Evolutionary conservation across 2,113 vertebrate species (phyloP), one percentile per base, ranked within the genome.

Genomic region (Pongo pygmaeus): DNA sequence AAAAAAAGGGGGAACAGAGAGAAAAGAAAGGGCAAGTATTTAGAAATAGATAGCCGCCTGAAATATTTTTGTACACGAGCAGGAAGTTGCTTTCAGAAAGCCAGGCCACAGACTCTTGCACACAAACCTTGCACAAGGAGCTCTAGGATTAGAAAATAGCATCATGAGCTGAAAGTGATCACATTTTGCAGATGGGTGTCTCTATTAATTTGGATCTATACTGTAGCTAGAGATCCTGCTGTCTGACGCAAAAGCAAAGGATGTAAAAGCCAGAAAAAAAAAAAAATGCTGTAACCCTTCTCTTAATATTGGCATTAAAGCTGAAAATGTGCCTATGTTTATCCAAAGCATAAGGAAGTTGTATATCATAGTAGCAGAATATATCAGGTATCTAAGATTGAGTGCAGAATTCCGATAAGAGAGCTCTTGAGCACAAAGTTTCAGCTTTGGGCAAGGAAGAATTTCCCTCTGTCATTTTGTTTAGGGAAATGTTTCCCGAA

Each of bases 71-170:
- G 96, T 97, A 87, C 97, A 50, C 0, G 16, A 80, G 92, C 97
- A 98, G 98, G 98, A 98, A 98, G 98, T 93, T 57, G 59, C 89
- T 93, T 84, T 91, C 96, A 8, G 97, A 35, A 94, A 94, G 89
- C n/a, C 96, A 57, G 18, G 93, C 97, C 93, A 0, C 98, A 98
- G 93, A 97, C 94, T 98, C 96, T 97, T 98, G 93, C 61, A 25
- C 94, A 95, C 43, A 96, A 92, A 88, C 75, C 87, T 98, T 98
- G 97, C 98, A 96, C 93, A 98, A 98, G 92, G 50, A 8, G 0
- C 89, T 95, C 96, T 97, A 96, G 94, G 98, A 97, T 98, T 93
- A 97, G 91, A 98, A 98, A 97, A 97, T 1, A 95, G 67, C 91
- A 92, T 61, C 5, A 1, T 93, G 97, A 95, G n/a, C 74, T 96